Percentiles rank a stretch among this genome's conserved stretches.
Conservation (phyloP, 2,888 invertebrate species). For the Acrobasis consociella region DNA sequence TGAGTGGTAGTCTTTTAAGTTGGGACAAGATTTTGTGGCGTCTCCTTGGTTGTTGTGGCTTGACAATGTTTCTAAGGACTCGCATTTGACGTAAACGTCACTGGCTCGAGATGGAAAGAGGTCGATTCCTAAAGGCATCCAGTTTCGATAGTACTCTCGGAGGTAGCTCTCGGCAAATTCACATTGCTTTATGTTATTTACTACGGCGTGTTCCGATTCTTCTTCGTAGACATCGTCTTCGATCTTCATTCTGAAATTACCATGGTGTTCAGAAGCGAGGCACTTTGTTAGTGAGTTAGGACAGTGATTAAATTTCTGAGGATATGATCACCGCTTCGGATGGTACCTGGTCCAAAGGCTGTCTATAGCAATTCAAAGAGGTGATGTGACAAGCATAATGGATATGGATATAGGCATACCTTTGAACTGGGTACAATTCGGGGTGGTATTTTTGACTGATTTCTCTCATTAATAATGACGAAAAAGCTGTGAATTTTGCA, state of each 20-base stretch:
- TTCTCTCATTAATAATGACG: no score
- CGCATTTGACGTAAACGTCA: slow-evolving; percentile 50
- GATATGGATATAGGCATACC: no score
- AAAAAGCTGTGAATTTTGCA: no score
- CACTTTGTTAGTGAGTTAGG: no score
- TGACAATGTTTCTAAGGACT: slow-evolving; percentile 46
- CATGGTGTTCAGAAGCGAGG: no score
- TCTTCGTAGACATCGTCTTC: slow-evolving; percentile 51
- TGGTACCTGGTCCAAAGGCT: no score
- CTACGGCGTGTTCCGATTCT: slow-evolving; percentile 42
- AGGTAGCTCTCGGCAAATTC: slow-evolving; percentile 63
- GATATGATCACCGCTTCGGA: no score
- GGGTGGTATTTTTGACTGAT: no score
- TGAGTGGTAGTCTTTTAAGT: slow-evolving; percentile 54
- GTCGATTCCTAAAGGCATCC: slow-evolving; percentile 54
- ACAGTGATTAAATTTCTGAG: no score
- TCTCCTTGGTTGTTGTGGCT: slow-evolving; percentile 47
- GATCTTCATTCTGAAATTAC: slow-evolving; percentile 51
- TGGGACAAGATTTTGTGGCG: slow-evolving; percentile 58
- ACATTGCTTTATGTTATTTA: slow-evolving; percentile 45
- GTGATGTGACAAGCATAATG: no score
- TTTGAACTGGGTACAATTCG: no score
- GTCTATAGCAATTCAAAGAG: no score
- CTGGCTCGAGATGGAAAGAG: slow-evolving; percentile 55
- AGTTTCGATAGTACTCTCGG: slow-evolving; percentile 61